A percentile compares a stretch with the other conserved stretches of the same genome.
Conservation (phyloP, 92 coral and sea anemone species). For the Nematostella vectensis region DNA sequence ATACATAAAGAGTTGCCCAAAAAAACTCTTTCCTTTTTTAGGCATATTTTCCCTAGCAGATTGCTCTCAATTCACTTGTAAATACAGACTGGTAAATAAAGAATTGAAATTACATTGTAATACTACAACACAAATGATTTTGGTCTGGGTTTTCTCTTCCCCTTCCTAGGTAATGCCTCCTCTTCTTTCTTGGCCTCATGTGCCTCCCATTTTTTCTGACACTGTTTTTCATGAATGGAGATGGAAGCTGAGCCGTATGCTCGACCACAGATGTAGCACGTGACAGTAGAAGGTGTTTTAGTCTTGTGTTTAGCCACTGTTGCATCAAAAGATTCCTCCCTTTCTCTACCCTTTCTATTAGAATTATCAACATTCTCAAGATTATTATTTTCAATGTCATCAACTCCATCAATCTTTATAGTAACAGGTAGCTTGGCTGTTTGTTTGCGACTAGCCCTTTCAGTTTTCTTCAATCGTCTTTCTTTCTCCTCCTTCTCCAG, state of each 20-base stretch:
- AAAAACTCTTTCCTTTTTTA: no score
- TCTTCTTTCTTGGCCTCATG: conserved; percentile 43
- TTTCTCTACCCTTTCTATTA: conserved; percentile 4
- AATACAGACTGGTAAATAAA: no score
- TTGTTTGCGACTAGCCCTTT: conserved; percentile 19
- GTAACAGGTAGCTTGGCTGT: conserved; percentile 51
- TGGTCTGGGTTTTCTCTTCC: conserved; percentile 33
- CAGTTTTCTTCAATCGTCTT: conserved; percentile 15
- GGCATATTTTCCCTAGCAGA: no score
- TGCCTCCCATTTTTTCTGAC: conserved; percentile 69
- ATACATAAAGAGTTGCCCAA: no score
- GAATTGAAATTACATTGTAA: no score
- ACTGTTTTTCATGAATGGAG: conserved; percentile 89
- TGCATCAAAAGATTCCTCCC: conserved; percentile 5
- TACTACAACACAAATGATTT: conserved; percentile 47
- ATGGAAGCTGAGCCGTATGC: conserved; percentile 88
- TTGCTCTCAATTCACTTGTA: no score
- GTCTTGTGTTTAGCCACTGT: conserved; percentile 2
- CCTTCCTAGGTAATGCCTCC: conserved; percentile 16
- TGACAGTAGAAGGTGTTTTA: conserved; percentile 61
- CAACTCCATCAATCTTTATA: conserved; percentile 46
- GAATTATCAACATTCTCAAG: conserved; percentile 5
- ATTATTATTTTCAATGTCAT: conserved; percentile 30
- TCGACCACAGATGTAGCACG: conserved; percentile 94
- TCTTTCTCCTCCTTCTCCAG: conserved; percentile 37